Evolutionary conservation across 2,888 invertebrate genomes (phyloP), one percentile per base, ranked within the genome.

Genomic region (Drosophila eohydei): DNA sequence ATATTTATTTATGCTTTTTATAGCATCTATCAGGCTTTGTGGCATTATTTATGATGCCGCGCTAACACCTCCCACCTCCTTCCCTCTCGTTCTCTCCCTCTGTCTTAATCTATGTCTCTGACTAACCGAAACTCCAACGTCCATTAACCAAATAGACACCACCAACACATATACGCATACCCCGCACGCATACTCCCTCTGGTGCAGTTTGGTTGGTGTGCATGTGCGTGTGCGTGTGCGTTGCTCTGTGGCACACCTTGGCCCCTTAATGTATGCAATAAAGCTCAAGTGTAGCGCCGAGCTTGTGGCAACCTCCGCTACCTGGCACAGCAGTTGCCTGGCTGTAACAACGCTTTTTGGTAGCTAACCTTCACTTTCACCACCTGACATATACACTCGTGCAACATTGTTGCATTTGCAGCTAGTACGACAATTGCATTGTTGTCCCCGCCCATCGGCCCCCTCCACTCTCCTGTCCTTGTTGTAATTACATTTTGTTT

Each of bases 211-310:
- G 62, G 40, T 30, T 60, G 36, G 40, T 8, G 60, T 66, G 62
- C 41, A 16, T 8, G 36, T 36, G 36, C 4, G 46, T 46, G 63
- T 63, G 69, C 68, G 71, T 80, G 75, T 68, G 66, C 36, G 69
- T 71, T 81, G 79, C 83, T 80, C 70, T 83, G 85, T 62, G 85
- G 71, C 85, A 74, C 75, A 85, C 82, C 86, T 83, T 85, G 87
- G 87, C 82, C 86, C 86, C 87, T 83, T 85, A 87, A 86, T 87
- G 85, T 86, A 86, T 86, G 85, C 85, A 83, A 87, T 87, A 85
- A 85, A 83, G 85, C 86, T 86, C 81, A 86, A 85, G 87, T 87
- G 87, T 80, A 70, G 87, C 75, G 70, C 63, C 58, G 76, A 79
- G 74, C 86, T 77, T 69, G 73, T 65, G 67, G 58, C 69, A 56